Evolutionary conservation across 92 coral and sea anemone species (phyloP).

Genomic region (Diadumene lineata): DNA sequence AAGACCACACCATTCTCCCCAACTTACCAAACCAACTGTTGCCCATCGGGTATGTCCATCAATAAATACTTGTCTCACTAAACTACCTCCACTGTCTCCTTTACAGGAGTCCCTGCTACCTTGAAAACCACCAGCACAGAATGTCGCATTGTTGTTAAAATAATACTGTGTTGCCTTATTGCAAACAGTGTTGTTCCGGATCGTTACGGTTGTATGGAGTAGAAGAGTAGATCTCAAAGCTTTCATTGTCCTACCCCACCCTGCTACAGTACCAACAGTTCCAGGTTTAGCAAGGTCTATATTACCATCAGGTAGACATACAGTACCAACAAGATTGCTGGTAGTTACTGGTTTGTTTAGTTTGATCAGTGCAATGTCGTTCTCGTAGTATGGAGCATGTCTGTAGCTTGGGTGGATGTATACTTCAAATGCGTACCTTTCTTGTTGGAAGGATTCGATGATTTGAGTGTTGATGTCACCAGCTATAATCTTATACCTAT

Average conservation of each 20-base stretch:
- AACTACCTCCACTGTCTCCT: conserved; percentile 74
- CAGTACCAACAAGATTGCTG: conserved; percentile 36
- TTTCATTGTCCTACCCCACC: conserved; percentile 62
- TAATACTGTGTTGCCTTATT: not conserved
- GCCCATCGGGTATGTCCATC: conserved; percentile 4
- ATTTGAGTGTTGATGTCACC: conserved; percentile 39
- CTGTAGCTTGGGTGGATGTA: conserved; percentile 44
- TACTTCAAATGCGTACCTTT: not conserved
- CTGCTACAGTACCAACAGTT: conserved; percentile 43
- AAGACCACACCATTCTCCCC: conserved; percentile 63
- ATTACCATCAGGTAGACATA: conserved; percentile 56
- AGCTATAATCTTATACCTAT: conserved; percentile 29
- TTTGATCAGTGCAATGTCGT: conserved; percentile 67
- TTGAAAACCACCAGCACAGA: conserved; percentile 67
- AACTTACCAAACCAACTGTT: conserved; percentile 43
- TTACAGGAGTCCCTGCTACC: conserved; percentile 54
- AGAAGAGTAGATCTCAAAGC: conserved; percentile 36
- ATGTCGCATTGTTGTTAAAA: conserved; percentile 11
- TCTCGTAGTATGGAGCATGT: not conserved
- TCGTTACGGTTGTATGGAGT: conserved; percentile 40
- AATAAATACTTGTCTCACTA: conserved; percentile 26
- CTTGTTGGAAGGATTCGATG: conserved; percentile 27
- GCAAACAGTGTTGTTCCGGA: conserved; percentile 44
- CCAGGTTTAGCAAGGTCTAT: conserved; percentile 24
- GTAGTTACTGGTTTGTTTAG: conserved; percentile 30